These are phyloP conservation scores for Scophthalmus maximus DNA, from an alignment of 2,113 vertebrate genomes.

Conservation along the genomic window DNA sequence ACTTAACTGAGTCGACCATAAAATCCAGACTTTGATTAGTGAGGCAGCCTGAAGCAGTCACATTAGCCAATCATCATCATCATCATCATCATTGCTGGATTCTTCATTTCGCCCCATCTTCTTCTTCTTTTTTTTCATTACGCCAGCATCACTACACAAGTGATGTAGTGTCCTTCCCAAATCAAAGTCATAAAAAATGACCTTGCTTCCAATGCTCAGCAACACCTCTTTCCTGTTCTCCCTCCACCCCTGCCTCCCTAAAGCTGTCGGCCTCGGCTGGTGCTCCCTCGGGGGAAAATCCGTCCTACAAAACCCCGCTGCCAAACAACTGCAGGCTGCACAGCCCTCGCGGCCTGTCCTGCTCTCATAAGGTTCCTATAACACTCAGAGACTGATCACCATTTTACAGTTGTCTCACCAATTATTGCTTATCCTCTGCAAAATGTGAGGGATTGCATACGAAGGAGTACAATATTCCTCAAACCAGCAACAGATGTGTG, in stretches of 20 bases:
- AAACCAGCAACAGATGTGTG: conserved; percentile 74
- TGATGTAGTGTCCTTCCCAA: conserved; percentile 49
- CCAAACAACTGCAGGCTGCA: conserved; percentile 46
- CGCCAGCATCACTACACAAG: conserved; percentile 42
- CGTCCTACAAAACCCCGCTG: conserved; percentile 37
- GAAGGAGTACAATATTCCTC: conserved; percentile 53
- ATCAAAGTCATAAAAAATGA: conserved; percentile 50
- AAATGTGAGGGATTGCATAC: conserved; percentile 58
- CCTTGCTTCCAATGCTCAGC: conserved; percentile 27
- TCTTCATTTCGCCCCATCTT: conserved; percentile 36
- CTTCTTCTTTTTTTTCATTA: conserved; percentile 31
- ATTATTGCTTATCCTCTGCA: conserved; percentile 61
- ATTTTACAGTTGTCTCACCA: conserved; percentile 74
- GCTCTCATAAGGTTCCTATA: conserved; percentile 61
- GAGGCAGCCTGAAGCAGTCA: conserved; percentile 45
- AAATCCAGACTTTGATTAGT: conserved; percentile 65
- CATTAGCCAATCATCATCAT: conserved; percentile 20
- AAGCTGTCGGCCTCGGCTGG: conserved; percentile 32
- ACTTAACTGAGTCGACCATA: conserved; percentile 48
- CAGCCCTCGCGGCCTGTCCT: conserved; percentile 16
- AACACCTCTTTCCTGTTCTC: conserved; percentile 44
- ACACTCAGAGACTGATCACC: conserved; percentile 57
- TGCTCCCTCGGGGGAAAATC: conserved; percentile 29
- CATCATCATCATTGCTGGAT: conserved; percentile 34
- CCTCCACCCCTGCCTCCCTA: conserved; percentile 37